These are phyloP conservation scores for Tetranychus cinnabarinus DNA, from an alignment of 1,140 invertebrate species.

Conservation along the genomic window DNA sequence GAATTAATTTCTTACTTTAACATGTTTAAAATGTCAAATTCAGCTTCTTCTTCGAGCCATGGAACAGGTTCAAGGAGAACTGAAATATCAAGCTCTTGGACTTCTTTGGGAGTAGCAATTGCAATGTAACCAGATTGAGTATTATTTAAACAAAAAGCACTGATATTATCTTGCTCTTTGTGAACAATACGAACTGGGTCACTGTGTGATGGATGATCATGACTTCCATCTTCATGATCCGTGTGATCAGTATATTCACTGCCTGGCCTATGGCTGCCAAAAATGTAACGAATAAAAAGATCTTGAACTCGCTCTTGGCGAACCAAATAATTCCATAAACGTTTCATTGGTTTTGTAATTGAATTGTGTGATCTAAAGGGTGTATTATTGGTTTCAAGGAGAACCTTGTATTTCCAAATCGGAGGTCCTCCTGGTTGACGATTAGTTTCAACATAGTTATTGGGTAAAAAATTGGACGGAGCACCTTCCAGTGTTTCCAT, in stretches of 20 bases:
- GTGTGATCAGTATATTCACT: constrained; percentile 12
- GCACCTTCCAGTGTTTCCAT: constrained; percentile 45
- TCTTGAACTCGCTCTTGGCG: constrained; percentile 78
- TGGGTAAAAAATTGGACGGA: constrained; percentile 44
- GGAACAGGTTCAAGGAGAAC: constrained; percentile 57
- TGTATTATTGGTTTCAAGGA: constrained; percentile 78
- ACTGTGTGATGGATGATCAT: constrained; percentile 27
- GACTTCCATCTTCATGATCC: constrained; percentile 14
- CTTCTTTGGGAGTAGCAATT: constrained; percentile 76
- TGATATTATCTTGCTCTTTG: constrained; percentile 94
- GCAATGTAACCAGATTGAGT: constrained; percentile 57
- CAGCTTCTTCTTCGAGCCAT: constrained; percentile 80
- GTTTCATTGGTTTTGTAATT: constrained; percentile 48
- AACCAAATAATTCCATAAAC: constrained; percentile 81
- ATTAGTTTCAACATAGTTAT: constrained; percentile 43
- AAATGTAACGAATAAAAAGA: constrained; percentile 83
- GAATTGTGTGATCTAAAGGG: constrained; percentile 41
- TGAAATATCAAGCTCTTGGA: constrained; percentile 91
- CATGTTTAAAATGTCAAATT: constrained; percentile 71
- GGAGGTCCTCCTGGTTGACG: constrained; percentile 37
- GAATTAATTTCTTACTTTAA: constrained; percentile 31
- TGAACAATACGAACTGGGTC: constrained; percentile 81
- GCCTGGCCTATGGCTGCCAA: constrained; percentile 24
- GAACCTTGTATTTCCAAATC: constrained; percentile 71
- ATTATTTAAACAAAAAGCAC: constrained; percentile 87